Conservation (phyloP, 1,140 invertebrate species). For the Trachelipus rathkii region DNA sequence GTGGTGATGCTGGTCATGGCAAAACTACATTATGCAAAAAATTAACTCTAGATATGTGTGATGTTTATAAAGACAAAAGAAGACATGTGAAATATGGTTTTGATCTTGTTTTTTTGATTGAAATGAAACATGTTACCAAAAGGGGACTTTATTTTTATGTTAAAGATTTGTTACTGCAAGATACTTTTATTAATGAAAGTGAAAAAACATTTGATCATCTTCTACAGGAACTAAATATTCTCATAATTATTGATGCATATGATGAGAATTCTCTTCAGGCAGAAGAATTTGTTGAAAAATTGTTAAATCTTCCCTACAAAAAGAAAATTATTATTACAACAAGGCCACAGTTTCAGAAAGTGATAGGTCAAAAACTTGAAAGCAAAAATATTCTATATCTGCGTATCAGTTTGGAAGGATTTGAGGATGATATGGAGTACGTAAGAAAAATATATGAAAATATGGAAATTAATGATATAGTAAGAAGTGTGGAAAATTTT, state of each 20-base stretch:
- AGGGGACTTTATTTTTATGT: background rate
- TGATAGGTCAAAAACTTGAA: too few relatives aligned
- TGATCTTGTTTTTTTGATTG: background rate
- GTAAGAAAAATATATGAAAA: background rate
- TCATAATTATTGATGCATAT: background rate
- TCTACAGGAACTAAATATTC: background rate
- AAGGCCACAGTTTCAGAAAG: background rate
- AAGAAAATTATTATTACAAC: background rate
- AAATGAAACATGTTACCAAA: background rate
- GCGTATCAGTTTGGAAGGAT: too few relatives aligned
- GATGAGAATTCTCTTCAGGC: background rate
- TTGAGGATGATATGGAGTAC: background rate
- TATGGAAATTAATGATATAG: too few relatives aligned
- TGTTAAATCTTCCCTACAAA: background rate
- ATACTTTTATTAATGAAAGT: background rate
- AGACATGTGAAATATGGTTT: too few relatives aligned
- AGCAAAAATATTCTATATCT: background rate
- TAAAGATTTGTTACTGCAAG: background rate
- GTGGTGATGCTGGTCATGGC: background rate
- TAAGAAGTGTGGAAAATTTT: background rate
- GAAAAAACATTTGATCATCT: background rate
- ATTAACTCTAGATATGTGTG: background rate
- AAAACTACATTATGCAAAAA: background rate
- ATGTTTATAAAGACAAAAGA: too few relatives aligned
- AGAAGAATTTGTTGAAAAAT: background rate